phyloP scores from a whole-genome alignment of 1,140 invertebrate species.

The Drosophila cardini region DNA sequence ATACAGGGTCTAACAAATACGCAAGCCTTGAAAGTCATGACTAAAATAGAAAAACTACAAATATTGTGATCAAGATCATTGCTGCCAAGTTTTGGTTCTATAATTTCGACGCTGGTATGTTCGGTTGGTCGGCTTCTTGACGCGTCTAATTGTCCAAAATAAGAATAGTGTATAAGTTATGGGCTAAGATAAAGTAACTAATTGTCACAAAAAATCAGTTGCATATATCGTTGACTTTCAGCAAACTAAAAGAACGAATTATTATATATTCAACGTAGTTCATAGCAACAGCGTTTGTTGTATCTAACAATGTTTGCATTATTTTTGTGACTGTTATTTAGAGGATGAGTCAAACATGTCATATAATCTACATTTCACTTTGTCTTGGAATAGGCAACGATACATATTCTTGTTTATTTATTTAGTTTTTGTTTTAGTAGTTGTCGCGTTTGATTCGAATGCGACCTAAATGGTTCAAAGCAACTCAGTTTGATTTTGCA shows the following conservation, averaged over 20 bases:
- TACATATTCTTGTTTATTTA: slow-evolving; percentile 63
- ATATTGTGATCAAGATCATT: slow-evolving; percentile 81
- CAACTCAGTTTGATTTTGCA: slow-evolving; percentile 48
- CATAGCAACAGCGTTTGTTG: slow-evolving; percentile 28
- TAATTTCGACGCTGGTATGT: slow-evolving; percentile 28
- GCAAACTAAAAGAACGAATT: neutral
- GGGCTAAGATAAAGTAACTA: neutral
- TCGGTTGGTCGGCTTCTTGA: slow-evolving; percentile 26
- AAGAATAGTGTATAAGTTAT: neutral
- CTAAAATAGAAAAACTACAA: slow-evolving; percentile 81
- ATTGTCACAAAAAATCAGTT: neutral
- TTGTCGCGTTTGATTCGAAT: slow-evolving; percentile 38
- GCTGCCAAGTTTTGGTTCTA: slow-evolving; percentile 51
- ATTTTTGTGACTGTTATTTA: slow-evolving; percentile 52
- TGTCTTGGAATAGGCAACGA: slow-evolving; percentile 54
- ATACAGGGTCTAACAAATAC: no score
- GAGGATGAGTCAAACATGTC: slow-evolving; percentile 55
- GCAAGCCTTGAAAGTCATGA: slow-evolving; percentile 69
- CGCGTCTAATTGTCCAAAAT: slow-evolving; percentile 28
- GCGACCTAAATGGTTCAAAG: slow-evolving; percentile 31
- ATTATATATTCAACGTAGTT: neutral
- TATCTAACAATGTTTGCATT: slow-evolving; percentile 65
- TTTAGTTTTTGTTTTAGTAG: slow-evolving; percentile 55
- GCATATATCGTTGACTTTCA: neutral
- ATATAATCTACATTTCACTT: slow-evolving; percentile 60